Conservation (phyloP, 1,140 invertebrate species). For the Nautilus pompilius region DNA sequence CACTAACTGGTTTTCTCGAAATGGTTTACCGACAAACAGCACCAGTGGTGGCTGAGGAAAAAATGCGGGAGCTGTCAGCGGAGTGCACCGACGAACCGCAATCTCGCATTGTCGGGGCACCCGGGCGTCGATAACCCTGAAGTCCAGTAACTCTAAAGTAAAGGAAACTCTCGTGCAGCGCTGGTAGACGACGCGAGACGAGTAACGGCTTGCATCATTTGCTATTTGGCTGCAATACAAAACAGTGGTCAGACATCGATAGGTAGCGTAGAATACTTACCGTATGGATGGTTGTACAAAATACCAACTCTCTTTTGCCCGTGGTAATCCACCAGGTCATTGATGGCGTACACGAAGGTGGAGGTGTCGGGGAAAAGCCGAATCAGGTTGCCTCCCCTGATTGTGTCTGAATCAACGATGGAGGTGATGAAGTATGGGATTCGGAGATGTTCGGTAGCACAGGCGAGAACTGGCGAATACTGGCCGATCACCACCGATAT, state of each 20-base stretch:
- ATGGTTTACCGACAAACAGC: too few species aligned
- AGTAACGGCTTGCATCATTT: background rate
- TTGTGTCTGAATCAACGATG: constrained; percentile 17
- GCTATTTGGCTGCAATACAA: background rate
- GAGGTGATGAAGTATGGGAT: constrained; percentile 36
- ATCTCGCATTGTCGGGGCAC: background rate
- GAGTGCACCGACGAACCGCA: too few species aligned
- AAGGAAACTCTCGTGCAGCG: background rate
- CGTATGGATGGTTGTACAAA: constrained; percentile 30
- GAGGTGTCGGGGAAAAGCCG: constrained; percentile 27
- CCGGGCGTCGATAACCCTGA: background rate
- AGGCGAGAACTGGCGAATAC: constrained; percentile 22
- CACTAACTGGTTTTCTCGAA: too few species aligned
- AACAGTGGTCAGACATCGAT: background rate
- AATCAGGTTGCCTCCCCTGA: constrained; percentile 19
- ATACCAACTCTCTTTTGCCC: constrained; percentile 22
- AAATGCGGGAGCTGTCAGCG: too few species aligned
- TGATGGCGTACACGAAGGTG: constrained; percentile 18
- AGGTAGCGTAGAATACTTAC: constrained; percentile 8
- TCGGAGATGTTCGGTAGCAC: constrained; percentile 22
- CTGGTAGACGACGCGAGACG: background rate
- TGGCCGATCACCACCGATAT: constrained; percentile 28
- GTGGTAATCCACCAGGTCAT: constrained; percentile 32
- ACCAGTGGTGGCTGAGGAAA: too few species aligned
- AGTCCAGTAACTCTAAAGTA: background rate